Conservation (phyloP, 2,797 vertebrate genomes). For the Phylloscopus collybita region DNA sequence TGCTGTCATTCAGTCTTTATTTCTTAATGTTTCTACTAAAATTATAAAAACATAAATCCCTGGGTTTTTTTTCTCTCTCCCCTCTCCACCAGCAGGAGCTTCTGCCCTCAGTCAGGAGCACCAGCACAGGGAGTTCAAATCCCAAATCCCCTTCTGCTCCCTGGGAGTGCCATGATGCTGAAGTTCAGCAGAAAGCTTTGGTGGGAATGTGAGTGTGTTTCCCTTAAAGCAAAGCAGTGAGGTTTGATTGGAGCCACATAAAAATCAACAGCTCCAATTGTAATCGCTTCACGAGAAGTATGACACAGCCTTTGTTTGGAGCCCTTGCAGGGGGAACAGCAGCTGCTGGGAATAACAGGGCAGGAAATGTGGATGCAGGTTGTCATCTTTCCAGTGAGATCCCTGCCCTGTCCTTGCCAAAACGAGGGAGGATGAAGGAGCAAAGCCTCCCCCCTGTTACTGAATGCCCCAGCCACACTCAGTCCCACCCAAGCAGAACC, state of each 20-base stretch:
- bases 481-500: not conserved
- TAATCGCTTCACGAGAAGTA: rapidly evolving
- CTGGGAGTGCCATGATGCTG: rapidly evolving
- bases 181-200: rapidly evolving
- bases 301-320: not conserved
- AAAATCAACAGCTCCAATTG: not conserved
- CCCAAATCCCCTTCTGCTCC: not conserved
- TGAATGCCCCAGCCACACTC: not conserved
- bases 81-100: not conserved
- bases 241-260: not conserved
- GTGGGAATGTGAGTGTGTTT: rapidly evolving
- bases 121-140: not conserved
- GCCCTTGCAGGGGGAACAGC: not conserved
- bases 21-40: not conserved
- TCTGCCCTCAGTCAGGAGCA: not conserved
- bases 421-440: not conserved
- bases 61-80: too few relatives aligned
- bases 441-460: not conserved
- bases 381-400: not conserved
- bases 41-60: not conserved
- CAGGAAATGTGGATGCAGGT: not conserved
- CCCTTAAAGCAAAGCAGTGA: rapidly evolving
- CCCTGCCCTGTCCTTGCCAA: not conserved
- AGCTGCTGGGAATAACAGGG: not conserved
- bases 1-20: not conserved